Evolutionary conservation across 2,797 vertebrate genomes (phyloP), one percentile per base, ranked within the genome.

Genomic region (Sebastes jordani): DNA sequence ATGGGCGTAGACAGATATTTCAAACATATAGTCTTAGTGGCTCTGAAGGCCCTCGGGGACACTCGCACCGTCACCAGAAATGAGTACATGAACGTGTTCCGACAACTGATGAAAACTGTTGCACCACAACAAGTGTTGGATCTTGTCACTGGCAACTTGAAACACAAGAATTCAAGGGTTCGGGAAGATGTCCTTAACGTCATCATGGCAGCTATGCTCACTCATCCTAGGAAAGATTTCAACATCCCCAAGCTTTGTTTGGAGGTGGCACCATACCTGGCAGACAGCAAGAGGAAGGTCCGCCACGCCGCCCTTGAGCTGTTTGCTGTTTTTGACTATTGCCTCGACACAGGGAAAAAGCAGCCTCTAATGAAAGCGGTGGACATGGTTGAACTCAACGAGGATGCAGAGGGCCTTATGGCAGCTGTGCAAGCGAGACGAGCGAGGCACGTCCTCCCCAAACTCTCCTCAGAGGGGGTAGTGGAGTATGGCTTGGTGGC

Each of bases 241-340:
- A 95, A 97, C 83, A 92, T 97, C 85, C 89, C 95, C 14, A 91
- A 88, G 64, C 93, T 98, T 85, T 97, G 96, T 8, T 95, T 94
- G 9, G 95, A 95, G 72, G 96, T 97, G 29, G 97, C 97, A 0
- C 98, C 97, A 1, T 96, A 93, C 42, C 93, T 97, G 79, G 95
- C 94, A 6, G 97, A 99, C 85, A 81, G 89, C 86, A 98, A 97
- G 87, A 92, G 91, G 82, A 96, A 95, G 78, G 97, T 98, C 4
- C 96, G 97, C 6, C 97, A 97, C 0, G 97, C 97, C 0, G 96
- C 97, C 42, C 93, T 97, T 1, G 98, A 98, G 91, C 95, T 96
- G 5, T 97, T 97, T 76, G 97, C 97, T 1, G 92, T 96, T 30
- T 91, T 98, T 52, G 96, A 96, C 1, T 92, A 95, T 38, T 95